Evolutionary conservation across 2,797 vertebrate genomes (phyloP).

Genomic region (Trichosurus vulpecula): DNA sequence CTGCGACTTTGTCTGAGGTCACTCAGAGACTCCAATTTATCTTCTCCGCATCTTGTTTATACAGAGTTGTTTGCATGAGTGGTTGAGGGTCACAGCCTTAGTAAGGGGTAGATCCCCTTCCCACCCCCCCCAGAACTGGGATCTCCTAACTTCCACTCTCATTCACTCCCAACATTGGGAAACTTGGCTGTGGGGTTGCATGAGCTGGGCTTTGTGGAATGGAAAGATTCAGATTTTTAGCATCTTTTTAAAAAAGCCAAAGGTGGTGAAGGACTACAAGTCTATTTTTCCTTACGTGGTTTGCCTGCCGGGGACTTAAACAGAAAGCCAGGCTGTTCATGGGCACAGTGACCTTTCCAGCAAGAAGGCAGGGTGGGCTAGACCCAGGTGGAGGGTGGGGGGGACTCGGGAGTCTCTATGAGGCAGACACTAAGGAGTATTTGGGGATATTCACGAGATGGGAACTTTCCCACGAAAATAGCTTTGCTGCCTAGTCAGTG

Average conservation of each 20-base stretch:
- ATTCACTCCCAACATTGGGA: not conserved
- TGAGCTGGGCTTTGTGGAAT: not conserved
- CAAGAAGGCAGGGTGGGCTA: constrained; percentile 55
- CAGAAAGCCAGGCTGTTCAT: constrained; percentile 69
- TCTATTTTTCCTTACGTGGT: constrained; percentile 72
- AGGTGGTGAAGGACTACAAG: constrained; percentile 48
- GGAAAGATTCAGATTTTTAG: constrained; percentile 24
- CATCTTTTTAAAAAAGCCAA: constrained; percentile 10
- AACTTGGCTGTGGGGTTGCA: not conserved
- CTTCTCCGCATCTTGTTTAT: not conserved
- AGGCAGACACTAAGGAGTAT: constrained; percentile 19
- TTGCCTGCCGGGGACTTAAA: constrained; percentile 72
- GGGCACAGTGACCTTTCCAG: constrained; percentile 75
- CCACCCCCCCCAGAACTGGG: not conserved
- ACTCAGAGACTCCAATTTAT: not conserved
- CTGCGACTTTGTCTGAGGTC: not conserved
- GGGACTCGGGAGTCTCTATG: constrained; percentile 62
- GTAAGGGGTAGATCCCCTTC: too few species aligned
- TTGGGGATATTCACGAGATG: constrained; percentile 68
- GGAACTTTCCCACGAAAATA: constrained; percentile 73
- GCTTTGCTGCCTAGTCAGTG: constrained; percentile 75
- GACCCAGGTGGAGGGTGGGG: fast-evolving
- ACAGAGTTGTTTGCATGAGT: too few species aligned
- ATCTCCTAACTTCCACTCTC: not conserved
- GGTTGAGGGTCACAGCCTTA: not conserved